These are phyloP conservation scores for Laticauda colubrina DNA, from an alignment of 2,113 vertebrate genomes.

Conservation along the genomic window DNA sequence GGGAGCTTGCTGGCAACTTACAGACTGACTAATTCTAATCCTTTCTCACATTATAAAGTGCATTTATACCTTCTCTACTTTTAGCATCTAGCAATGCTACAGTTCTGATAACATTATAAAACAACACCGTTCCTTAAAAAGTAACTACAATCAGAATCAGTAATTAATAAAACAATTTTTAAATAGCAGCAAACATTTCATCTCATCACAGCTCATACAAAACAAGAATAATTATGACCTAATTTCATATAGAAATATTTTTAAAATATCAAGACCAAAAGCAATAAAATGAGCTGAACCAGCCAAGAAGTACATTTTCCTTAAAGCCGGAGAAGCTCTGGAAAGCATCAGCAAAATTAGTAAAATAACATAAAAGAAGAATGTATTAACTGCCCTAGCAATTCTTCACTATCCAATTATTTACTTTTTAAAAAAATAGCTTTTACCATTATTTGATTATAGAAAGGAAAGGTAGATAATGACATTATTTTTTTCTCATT, in stretches of 20 bases:
- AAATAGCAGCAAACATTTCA: not conserved
- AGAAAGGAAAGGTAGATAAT: not conserved
- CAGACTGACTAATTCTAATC: not conserved
- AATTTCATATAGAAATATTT: not conserved
- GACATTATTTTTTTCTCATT: fast-evolving
- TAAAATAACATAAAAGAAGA: not conserved
- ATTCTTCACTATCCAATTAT: not conserved
- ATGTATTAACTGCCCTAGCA: not conserved
- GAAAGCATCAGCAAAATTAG: not conserved
- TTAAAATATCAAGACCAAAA: not conserved
- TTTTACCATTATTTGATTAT: not conserved
- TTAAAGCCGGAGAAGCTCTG: not conserved
- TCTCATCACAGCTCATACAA: not conserved
- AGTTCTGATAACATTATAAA: not conserved
- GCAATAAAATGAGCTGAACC: not conserved
- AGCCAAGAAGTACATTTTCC: not conserved
- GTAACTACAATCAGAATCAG: not conserved
- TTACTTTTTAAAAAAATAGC: not conserved
- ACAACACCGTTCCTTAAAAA: not conserved
- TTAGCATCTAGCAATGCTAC: not conserved
- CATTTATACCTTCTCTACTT: not conserved
- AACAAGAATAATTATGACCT: not conserved
- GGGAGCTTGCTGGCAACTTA: not conserved
- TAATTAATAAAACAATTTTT: not conserved
- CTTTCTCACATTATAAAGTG: not conserved